Conservation (phyloP, 2,797 vertebrate genomes). For the Distichodus sexfasciatus region DNA sequence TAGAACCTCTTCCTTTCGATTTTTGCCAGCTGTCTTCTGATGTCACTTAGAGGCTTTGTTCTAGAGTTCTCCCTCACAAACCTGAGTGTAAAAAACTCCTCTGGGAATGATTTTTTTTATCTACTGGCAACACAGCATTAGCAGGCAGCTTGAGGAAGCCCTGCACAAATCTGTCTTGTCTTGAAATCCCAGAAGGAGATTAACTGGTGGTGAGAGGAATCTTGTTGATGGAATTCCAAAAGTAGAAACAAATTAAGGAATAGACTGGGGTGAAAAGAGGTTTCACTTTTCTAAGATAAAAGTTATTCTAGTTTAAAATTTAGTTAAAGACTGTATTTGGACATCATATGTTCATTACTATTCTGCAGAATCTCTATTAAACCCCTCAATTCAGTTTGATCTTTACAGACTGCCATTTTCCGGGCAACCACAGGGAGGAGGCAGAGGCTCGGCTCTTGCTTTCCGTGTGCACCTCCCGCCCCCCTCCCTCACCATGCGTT, state of each 20-base stretch:
- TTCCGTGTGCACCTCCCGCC: background rate
- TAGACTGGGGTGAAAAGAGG: too few species aligned
- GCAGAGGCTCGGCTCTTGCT: constrained; percentile 58
- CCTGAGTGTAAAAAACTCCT: background rate
- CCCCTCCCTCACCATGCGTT: constrained; percentile 15
- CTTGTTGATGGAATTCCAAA: too few species aligned
- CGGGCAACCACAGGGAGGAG: constrained; percentile 70
- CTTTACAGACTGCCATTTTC: background rate
- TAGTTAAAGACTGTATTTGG: too few species aligned
- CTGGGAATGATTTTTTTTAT: background rate
- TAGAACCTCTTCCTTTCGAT: background rate
- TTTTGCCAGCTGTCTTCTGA: background rate
- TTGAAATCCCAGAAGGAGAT: background rate
- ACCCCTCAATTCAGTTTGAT: too few species aligned
- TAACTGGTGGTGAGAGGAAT: too few species aligned
- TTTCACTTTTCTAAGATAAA: too few species aligned
- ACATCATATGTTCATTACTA: background rate
- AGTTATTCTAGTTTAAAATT: too few species aligned
- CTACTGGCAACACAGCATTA: background rate
- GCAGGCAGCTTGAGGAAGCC: background rate
- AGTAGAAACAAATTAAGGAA: too few species aligned
- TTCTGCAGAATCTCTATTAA: background rate
- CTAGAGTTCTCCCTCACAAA: background rate
- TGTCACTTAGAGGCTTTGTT: background rate
- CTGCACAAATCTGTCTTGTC: background rate